phyloP scores from a whole-genome alignment of 2,113 vertebrate genomes.

The Xiphophorus maculatus region DNA sequence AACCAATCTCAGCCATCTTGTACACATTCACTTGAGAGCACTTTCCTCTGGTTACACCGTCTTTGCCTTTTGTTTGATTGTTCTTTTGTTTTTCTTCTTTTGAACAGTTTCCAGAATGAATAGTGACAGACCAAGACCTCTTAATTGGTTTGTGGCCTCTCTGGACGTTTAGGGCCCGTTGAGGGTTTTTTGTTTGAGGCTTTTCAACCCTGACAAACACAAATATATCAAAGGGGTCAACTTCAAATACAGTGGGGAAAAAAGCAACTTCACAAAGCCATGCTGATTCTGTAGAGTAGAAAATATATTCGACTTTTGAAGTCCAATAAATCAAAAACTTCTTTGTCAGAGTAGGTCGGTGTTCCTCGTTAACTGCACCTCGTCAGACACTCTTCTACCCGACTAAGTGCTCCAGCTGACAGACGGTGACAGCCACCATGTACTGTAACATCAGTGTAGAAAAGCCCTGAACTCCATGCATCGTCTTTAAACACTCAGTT shows the following conservation, averaged over 20 bases:
- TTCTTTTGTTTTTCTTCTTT: no score
- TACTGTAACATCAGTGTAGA: background rate
- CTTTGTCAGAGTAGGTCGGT: background rate
- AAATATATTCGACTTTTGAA: background rate
- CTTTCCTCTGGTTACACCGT: background rate
- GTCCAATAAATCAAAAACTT: conserved; percentile 7
- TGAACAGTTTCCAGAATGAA: background rate
- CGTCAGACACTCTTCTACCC: background rate
- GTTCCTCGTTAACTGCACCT: background rate
- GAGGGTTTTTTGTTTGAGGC: background rate
- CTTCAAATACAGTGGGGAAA: background rate
- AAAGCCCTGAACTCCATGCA: background rate
- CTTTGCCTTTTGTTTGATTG: background rate
- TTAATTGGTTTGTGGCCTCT: background rate
- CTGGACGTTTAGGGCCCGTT: background rate
- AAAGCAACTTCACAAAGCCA: no score
- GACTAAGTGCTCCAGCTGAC: background rate
- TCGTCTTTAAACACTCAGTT: background rate
- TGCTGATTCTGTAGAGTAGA: background rate
- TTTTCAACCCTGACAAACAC: background rate
- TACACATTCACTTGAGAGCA: background rate
- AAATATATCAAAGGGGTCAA: background rate
- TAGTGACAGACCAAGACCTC: background rate
- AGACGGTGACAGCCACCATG: background rate
- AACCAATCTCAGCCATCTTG: conserved; percentile 1